Conservation (phyloP, 2,797 vertebrate genomes). For the Cygnus olor region DNA sequence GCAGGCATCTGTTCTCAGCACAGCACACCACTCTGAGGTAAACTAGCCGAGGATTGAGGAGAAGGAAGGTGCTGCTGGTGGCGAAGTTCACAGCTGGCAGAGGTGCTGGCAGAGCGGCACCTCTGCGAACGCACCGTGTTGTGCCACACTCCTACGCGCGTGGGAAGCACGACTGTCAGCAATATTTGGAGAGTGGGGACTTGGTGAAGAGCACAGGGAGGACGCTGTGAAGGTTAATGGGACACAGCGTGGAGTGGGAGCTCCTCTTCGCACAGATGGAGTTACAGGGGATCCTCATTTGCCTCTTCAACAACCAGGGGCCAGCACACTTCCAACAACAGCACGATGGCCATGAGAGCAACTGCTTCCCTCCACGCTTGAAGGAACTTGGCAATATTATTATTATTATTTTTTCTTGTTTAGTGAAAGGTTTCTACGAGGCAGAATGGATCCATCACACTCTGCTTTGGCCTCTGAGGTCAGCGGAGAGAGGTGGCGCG, state of each 20-base stretch:
- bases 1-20: not conserved
- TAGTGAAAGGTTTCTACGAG: not conserved
- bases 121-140: not conserved
- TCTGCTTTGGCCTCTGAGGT: not conserved
- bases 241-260: not conserved
- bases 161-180: not conserved
- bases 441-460: not conserved
- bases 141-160: not conserved
- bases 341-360: not conserved
- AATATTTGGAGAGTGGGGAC: not conserved
- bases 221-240: not conserved
- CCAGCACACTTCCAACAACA: not conserved
- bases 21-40: not conserved
- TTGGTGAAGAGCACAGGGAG: not conserved
- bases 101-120: not conserved
- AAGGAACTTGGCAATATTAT: not conserved
- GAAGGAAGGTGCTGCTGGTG: not conserved
- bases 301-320: not conserved
- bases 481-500: not conserved
- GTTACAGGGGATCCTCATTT: not conserved
- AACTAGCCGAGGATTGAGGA: not conserved
- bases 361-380: not conserved
- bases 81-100: not conserved
- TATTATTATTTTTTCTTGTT: not conserved
- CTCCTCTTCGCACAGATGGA: not conserved